Conservation (phyloP, 2,113 vertebrate species). For the Empidonax traillii region DNA sequence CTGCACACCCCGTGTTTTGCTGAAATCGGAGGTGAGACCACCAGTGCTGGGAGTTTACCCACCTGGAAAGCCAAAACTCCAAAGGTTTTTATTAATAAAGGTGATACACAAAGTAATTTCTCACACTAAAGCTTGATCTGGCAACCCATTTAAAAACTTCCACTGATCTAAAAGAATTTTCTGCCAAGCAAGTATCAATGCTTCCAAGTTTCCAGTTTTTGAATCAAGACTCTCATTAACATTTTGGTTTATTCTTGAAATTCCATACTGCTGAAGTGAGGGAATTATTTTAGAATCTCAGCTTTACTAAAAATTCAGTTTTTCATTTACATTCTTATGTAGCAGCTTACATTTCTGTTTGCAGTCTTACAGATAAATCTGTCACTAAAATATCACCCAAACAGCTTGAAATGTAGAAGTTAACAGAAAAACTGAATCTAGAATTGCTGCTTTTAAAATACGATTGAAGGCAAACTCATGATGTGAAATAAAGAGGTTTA, state of each 20-base stretch:
- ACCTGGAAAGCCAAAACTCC: neutral
- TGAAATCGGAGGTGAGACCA: neutral
- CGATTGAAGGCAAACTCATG: neutral
- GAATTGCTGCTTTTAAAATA: neutral
- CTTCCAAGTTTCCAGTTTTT: neutral
- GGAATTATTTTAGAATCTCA: slow-evolving; percentile 9
- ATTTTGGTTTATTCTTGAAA: neutral
- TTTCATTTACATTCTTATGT: neutral
- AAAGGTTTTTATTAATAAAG: neutral
- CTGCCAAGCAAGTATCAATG: neutral
- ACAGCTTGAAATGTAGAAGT: neutral
- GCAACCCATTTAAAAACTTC: neutral
- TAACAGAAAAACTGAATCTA: neutral
- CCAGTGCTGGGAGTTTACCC: neutral
- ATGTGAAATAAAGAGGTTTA: neutral
- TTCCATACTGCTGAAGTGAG: neutral
- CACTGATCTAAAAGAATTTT: neutral
- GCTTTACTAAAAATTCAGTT: neutral
- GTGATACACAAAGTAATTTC: neutral
- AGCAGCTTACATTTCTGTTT: slow-evolving; percentile 1
- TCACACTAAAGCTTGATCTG: neutral
- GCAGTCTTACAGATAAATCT: neutral
- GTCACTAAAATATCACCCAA: slow-evolving; percentile 16
- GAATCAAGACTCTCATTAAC: neutral
- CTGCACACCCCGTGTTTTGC: neutral